These are phyloP conservation scores for Abrostola triplasia DNA, from an alignment of 2,888 invertebrate species.

Conservation along the genomic window DNA sequence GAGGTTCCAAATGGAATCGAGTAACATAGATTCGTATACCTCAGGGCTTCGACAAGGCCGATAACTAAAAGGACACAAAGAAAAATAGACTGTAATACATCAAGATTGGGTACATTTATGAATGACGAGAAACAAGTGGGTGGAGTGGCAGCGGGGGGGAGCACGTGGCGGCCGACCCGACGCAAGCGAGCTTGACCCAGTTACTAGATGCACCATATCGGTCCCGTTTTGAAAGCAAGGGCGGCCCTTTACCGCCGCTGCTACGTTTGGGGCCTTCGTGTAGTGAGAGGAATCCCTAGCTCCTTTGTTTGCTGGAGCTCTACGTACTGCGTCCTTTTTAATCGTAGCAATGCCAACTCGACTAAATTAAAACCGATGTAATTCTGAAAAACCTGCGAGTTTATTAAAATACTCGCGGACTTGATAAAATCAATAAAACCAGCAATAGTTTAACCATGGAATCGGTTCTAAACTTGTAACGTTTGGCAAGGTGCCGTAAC, in stretches of 20 bases:
- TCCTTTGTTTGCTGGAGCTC: constrained; percentile 55
- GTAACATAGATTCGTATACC: constrained; percentile 60
- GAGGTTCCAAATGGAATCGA: constrained; percentile 63
- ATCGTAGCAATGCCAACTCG: constrained; percentile 9
- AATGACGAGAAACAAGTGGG: constrained; percentile 41
- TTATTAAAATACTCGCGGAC: constrained; percentile 17
- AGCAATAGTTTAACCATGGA: constrained; percentile 45
- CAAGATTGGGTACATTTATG: constrained; percentile 57
- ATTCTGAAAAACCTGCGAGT: neutral
- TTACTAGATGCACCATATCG: constrained; percentile 85
- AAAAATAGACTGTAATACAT: constrained; percentile 64
- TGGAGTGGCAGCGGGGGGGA: constrained; percentile 62
- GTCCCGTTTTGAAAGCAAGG: constrained; percentile 79
- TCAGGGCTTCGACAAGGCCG: constrained; percentile 72
- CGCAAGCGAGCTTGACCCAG: constrained; percentile 85
- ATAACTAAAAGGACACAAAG: constrained; percentile 53
- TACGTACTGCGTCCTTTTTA: constrained; percentile 17
- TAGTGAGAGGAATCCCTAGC: constrained; percentile 39
- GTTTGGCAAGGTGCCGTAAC: constrained; percentile 64
- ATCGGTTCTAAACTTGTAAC: constrained; percentile 60
- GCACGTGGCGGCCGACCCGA: constrained; percentile 80
- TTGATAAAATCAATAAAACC: constrained; percentile 34
- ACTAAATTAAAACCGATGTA: constrained; percentile 4
- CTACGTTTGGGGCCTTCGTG: constrained; percentile 58
- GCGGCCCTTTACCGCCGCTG: constrained; percentile 70